Percentiles rank a stretch among this genome's conserved stretches.
These are phyloP conservation scores for Microctenopoma stevenorrisi DNA, from an alignment of 2,797 vertebrate genomes.

Conservation along the genomic window DNA sequence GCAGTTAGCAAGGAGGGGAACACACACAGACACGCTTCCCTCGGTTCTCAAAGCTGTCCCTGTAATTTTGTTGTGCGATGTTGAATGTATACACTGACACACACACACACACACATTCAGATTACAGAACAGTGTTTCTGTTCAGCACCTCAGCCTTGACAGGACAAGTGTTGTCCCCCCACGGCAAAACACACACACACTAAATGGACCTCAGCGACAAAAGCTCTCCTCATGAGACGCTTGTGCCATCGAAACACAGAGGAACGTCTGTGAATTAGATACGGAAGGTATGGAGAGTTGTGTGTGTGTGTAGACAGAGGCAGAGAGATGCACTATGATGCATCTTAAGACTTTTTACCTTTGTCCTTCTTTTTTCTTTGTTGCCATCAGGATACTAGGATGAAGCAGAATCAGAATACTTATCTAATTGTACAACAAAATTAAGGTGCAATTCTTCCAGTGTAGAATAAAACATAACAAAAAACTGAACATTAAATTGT, in stretches of 20 bases:
- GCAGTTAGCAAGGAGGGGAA: conserved; percentile 26
- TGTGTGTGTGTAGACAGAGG: background rate
- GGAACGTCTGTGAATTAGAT: conserved; percentile 18
- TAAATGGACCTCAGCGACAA: conserved; percentile 20
- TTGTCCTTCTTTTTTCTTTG: too few species aligned
- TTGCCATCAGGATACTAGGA: too few species aligned
- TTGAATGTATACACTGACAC: conserved; percentile 11
- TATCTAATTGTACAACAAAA: too few species aligned
- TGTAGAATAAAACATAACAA: too few species aligned
- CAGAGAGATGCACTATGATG: background rate
- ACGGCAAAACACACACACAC: conserved; percentile 6
- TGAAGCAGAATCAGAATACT: too few species aligned
- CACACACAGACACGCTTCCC: conserved; percentile 26
- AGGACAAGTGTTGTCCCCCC: conserved; percentile 2
- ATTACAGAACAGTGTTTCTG: conserved; percentile 19
- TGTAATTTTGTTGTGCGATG: conserved; percentile 44
- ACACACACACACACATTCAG: conserved; percentile 19
- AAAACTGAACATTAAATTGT: too few species aligned
- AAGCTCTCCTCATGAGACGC: conserved; percentile 27
- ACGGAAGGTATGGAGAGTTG: background rate
- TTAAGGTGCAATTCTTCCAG: too few species aligned
- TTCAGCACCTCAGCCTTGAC: background rate
- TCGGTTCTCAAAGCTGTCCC: conserved; percentile 16
- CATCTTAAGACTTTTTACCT: background rate
- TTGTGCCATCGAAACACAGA: conserved; percentile 14